Evolutionary conservation across 2,797 vertebrate species (phyloP), one percentile per base, ranked within the genome.

Genomic region (Sylvilagus floridanus): DNA sequence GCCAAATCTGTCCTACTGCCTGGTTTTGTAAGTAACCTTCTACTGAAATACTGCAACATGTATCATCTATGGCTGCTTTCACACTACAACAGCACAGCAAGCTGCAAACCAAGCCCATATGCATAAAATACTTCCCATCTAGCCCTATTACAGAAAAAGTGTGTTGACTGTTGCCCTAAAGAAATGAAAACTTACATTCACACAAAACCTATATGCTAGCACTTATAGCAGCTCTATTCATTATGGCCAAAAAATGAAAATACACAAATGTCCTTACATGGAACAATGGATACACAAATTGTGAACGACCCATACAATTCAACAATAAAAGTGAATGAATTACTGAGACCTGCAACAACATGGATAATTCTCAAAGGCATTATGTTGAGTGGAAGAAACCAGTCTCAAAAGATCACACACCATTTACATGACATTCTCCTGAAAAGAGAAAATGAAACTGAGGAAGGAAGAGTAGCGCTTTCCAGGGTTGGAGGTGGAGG

Each of bases 321-420:
- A 75, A 75, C 19, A 90, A 72, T 37, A 69, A 50, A 82, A 52
- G 60, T n/a, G 47, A 87, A 69, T 79, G 65, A 60, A 96, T 21
- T 26, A 60, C 7, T 35, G 30, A 71, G 12, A 82, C 10, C 52
- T 47, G 68, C 28, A 65, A 16, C 63, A 90, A 63, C 54, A 16
- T 16, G 54, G 54, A 17, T 17, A 21, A 57, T 57, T 57, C 54
- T 57, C 14, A 57, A 57, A 57, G 19, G 54, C 54, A 57, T 17
- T 57, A 57, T 21, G 54, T 57, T 57, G 14, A 57, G 54, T 17
- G 54, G 19, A 57, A 57, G 54, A 57, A 57, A 57, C 54, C 54
- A 57, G 54, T 57, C 19, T 57, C 54, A 57, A 57, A 57, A 57
- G 54, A 57, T 57, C 21, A 57, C 19, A 57, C 14, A 21, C 54